Evolutionary conservation across 2,888 invertebrate genomes (phyloP).

Genomic region (Temnothorax ravouxi): DNA sequence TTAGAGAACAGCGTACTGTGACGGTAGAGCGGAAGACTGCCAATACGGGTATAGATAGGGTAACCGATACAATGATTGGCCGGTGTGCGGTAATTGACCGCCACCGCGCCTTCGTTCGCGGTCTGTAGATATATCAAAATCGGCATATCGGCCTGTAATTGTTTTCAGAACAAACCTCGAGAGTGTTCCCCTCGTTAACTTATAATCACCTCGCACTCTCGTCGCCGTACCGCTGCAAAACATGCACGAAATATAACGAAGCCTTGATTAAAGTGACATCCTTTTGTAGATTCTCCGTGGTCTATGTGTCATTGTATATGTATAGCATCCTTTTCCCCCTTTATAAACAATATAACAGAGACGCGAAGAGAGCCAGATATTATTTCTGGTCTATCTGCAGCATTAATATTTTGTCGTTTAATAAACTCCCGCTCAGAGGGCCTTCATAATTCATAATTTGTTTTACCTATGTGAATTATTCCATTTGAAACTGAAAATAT

Average conservation of each 20-base stretch:
- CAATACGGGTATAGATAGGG: neutral
- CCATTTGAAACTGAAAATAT: neutral
- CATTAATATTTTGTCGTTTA: neutral
- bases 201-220: constrained; percentile 27
- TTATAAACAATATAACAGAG: neutral
- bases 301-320: neutral
- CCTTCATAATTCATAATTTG: neutral
- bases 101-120: neutral
- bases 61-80: constrained; percentile 45
- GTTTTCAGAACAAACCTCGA: constrained; percentile 34
- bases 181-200: constrained; percentile 29
- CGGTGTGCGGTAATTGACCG: constrained; percentile 23
- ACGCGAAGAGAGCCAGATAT: neutral
- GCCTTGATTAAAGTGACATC: constrained; percentile 14
- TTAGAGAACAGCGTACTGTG: constrained; percentile 6
- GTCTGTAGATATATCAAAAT: constrained; percentile 26
- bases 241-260: constrained; percentile 32
- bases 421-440: neutral
- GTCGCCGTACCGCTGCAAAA: neutral
- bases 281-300: constrained; percentile 6
- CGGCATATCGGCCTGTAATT: constrained; percentile 39
- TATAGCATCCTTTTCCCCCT: neutral
- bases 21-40: neutral
- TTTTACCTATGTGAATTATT: neutral
- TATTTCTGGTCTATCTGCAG: neutral